Evolutionary conservation across 30 jellyfish, hydroid and myxozoan species (phyloP), one percentile per base, ranked within the genome.

Genomic region (Mastigias papua): DNA sequence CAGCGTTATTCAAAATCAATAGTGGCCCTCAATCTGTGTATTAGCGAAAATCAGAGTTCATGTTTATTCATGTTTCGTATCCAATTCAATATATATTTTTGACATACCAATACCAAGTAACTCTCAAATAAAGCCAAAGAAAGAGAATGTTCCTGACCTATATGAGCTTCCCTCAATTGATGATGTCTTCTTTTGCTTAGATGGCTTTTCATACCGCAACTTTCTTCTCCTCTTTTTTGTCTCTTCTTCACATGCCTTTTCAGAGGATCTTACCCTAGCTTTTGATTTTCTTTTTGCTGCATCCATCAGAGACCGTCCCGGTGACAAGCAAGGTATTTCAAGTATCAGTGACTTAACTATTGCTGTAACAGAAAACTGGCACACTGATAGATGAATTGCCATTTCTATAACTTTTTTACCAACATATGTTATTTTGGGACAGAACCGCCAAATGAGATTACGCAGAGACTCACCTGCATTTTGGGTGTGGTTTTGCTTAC

Each of bases 161-260:
- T 76, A 76, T 31, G 32, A 7, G 51, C 37, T 9, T 11, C 88
- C 88, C 58, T 76, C 88, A 10, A 23, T 46, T n/a, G 50, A 22
- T 48, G 13, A 6, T 76, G 26, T 23, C 2, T 49, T 51, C 66
- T 49, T 76, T 10, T 76, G 22, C 21, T 48, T 15, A 10, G 50
- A 10, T 2, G 83, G 9, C 9, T 49, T 48, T 8, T 49, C 23
- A n/a, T 48, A 76, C 51, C 42, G 48, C 8, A 54, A n/a, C 10
- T 22, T 28, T 31, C 58, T 48, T 76, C 84, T 76, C 9, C 82
- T n/a, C 60, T 76, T 49, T 51, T 76, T 76, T 21, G 82, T 23
- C 21, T 11, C 58, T 25, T 27, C 19, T 51, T 13, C 3, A 10
- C 25, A 11, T n/a, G n/a, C n/a, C n/a, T n/a, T n/a, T n/a, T n/a